Conservation (phyloP, 2,113 vertebrate genomes). For the Neopipo cinnamomea region DNA sequence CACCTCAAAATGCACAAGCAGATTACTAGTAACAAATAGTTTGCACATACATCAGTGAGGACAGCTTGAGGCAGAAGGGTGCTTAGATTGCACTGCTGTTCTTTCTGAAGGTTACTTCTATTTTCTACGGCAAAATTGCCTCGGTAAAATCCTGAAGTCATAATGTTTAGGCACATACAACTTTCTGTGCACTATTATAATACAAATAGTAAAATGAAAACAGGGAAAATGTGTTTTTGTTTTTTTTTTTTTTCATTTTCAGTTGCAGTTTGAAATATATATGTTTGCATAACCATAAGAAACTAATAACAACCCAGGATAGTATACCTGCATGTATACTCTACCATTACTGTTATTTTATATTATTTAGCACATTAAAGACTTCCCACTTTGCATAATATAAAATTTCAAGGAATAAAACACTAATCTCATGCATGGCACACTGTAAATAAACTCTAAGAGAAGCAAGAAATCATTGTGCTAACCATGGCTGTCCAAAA, state of each 20-base stretch:
- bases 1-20: not conserved
- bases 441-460: slow-evolving; percentile 53
- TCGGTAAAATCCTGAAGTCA: not conserved
- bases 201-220: not conserved
- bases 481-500: slow-evolving; percentile 61
- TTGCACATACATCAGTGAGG: not conserved
- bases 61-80: not conserved
- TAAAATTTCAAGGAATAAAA: slow-evolving; percentile 65
- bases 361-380: slow-evolving; percentile 59
- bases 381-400: slow-evolving; percentile 55
- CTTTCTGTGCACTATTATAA: not conserved
- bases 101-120: not conserved
- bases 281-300: not conserved
- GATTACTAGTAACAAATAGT: not conserved
- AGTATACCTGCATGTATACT: slow-evolving; percentile 22
- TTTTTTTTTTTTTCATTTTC: not conserved
- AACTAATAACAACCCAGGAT: not conserved
- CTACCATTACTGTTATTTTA: not conserved
- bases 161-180: not conserved
- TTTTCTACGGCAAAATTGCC: not conserved
- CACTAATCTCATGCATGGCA: slow-evolving; percentile 69
- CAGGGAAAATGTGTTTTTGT: not conserved
- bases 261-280: not conserved
- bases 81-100: not conserved
- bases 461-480: slow-evolving; percentile 62